phyloP scores from a whole-genome alignment of 1,140 invertebrate genomes.

The Steinernema khuongi region DNA sequence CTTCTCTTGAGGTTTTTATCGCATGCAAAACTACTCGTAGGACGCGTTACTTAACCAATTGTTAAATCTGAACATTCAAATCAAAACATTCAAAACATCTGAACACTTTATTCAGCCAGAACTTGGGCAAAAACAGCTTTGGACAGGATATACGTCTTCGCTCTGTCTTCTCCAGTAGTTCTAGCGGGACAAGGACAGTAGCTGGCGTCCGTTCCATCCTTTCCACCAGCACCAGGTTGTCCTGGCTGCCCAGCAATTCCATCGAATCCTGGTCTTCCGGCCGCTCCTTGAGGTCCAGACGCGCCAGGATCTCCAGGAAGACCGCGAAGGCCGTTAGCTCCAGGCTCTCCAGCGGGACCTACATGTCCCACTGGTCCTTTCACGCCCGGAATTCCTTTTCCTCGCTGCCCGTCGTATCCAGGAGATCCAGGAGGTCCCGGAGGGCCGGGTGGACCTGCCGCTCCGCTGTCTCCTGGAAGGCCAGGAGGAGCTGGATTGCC shows the following conservation, averaged over 20 bases:
- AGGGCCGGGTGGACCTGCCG: slow-evolving; percentile 37
- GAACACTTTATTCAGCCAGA: no score
- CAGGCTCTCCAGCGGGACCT: slow-evolving; percentile 35
- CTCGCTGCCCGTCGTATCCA: slow-evolving; percentile 17
- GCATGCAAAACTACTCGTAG: no score
- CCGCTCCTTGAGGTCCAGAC: slow-evolving; percentile 42
- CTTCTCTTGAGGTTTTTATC: no score
- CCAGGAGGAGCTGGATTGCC: slow-evolving; percentile 34
- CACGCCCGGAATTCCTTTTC: background rate
- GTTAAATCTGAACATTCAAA: no score
- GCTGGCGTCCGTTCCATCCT: background rate
- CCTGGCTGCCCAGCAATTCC: background rate
- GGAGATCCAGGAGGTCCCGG: slow-evolving; percentile 40
- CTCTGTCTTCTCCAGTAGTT: no score
- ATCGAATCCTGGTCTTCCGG: slow-evolving; percentile 21
- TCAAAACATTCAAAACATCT: no score
- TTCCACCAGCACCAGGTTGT: background rate
- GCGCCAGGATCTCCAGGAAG: slow-evolving; percentile 31
- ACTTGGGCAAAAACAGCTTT: no score
- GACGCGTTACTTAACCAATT: no score
- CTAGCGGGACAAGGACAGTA: background rate
- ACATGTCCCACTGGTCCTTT: slow-evolving; percentile 22
- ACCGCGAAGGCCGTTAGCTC: slow-evolving; percentile 20
- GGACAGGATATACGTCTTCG: no score
- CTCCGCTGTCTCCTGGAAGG: slow-evolving; percentile 32